Percentiles rank a stretch among this genome's conserved stretches.
phyloP scores from a whole-genome alignment of 2,113 vertebrate species.

The Platysteira castanea region DNA sequence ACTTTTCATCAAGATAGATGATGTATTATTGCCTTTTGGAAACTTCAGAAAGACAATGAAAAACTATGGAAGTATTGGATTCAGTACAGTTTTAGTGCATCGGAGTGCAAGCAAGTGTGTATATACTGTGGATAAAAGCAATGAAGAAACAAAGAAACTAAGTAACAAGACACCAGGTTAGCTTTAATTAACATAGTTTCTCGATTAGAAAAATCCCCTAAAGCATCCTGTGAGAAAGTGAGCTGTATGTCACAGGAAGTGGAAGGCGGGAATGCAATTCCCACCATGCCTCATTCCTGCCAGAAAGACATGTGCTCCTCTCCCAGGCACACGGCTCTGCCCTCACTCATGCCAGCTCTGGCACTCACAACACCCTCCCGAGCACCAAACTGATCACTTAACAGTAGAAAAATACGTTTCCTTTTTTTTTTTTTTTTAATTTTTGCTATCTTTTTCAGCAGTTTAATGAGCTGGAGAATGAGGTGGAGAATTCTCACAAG shows the following conservation, averaged over 20 bases:
- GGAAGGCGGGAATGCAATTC: not conserved
- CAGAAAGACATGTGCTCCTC: not conserved
- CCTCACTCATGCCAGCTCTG: not conserved
- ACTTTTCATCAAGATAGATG: accelerated
- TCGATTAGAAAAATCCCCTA: not conserved
- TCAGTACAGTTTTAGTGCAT: not conserved
- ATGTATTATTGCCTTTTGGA: accelerated
- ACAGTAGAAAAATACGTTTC: not conserved
- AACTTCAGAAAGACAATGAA: not conserved
- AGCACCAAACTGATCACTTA: not conserved
- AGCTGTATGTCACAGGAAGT: not conserved
- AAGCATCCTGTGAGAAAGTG: not conserved
- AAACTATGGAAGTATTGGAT: not conserved
- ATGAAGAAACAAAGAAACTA: constrained; percentile 17
- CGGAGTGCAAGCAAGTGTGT: not conserved
- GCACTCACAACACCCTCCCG: not conserved
- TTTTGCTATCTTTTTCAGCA: not conserved
- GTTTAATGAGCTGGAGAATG: no score
- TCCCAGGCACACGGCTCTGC: not conserved
- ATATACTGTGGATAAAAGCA: accelerated
- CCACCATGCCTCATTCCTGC: not conserved
- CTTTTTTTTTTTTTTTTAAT: no score
- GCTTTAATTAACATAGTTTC: not conserved
- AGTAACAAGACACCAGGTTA: not conserved
- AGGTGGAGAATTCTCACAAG: not conserved